Conservation (phyloP, 2,797 vertebrate species). For the Prunella strophiata region DNA sequence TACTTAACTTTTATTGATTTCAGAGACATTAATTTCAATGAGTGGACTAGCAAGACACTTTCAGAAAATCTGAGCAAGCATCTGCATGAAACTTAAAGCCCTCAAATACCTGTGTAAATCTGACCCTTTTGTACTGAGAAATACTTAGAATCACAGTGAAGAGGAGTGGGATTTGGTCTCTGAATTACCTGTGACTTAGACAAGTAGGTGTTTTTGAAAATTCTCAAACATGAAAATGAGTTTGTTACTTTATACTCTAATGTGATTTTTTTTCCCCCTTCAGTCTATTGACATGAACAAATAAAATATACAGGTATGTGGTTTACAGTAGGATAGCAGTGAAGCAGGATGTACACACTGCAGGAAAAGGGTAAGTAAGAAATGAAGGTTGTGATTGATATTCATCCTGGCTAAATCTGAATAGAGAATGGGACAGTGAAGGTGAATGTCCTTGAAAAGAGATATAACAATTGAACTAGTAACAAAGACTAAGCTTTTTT, state of each 20-base stretch:
- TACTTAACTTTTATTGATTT: slow-evolving; percentile 33
- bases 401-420: background rate
- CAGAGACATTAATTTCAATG: background rate
- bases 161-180: background rate
- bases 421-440: background rate
- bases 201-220: background rate
- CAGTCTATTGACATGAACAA: background rate
- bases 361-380: background rate
- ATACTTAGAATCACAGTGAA: background rate
- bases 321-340: background rate
- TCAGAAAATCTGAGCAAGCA: background rate
- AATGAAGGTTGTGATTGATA: slow-evolving; percentile 36
- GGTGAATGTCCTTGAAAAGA: background rate
- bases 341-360: background rate
- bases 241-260: background rate
- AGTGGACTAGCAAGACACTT: background rate
- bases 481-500: background rate
- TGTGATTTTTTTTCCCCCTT: background rate
- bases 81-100: background rate
- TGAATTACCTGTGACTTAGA: background rate
- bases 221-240: background rate
- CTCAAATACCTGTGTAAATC: slow-evolving; percentile 2
- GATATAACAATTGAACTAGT: background rate
- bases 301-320: background rate
- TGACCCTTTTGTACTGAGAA: background rate